Base-by-base conservation (phyloP, 2,797 vertebrate species). In the Centroberyx gerrardi region DNA sequence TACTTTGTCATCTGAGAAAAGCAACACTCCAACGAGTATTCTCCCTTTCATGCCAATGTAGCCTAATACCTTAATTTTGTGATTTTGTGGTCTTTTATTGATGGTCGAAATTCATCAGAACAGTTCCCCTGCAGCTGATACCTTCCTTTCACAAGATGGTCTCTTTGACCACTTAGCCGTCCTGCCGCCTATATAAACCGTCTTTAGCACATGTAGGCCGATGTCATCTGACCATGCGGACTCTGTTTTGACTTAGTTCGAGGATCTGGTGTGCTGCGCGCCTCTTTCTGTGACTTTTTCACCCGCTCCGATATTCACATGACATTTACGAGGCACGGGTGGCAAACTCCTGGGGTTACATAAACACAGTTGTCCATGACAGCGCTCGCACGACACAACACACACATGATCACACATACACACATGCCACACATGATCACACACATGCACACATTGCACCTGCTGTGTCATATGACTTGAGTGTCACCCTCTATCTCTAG, bases 261-360 rank as follows among this genome's bases (percentile, higher is more conserved):
- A 33, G 40, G 40, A 29, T 64, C 72, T 67, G 54, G 27, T 64
- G 3, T 15, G 36, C 51, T 36, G 44, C 27, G 29, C 4, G 48
- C 52, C 40, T 60, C 40, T 51, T 7, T 51, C 48, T 65, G 67
- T 72, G 67, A 80, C 79, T 44, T 51, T 2, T 17, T 38, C 44
- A 51, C 42, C 15, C 3, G 6, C 4, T 65, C 29, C 51, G 8
- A 51, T 42, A 46, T 62, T 18, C 58, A 7, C 63, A 28, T 52
- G 82, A 62, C 78, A 76, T 87, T 84, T 79, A 81, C 69, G 70
- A 80, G 70, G 62, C 74, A 76, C 38, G n/a, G 71, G 18, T 3
- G 14, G 40, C 60, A 59, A 68, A 76, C 61, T 49, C 68, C 36
- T 2, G 18, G 53, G 75, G 75, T 88, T 87, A 85, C 44, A 14